Base-by-base conservation (phyloP, 2,113 vertebrate species). In the Xiphophorus hellerii region DNA sequence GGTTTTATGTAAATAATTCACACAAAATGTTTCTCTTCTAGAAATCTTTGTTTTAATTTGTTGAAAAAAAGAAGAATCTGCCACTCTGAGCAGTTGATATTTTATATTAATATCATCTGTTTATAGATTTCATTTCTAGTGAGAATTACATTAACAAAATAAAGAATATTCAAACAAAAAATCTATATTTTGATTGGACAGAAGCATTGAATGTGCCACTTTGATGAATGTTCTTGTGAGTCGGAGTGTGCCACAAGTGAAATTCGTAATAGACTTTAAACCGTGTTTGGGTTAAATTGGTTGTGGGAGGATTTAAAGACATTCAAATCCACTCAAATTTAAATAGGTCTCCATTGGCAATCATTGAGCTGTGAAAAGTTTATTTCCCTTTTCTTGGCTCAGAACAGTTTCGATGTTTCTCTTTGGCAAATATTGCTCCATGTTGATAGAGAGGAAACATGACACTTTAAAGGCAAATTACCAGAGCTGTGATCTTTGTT, bases 351-450 rank as follows among this genome's bases (percentile, higher is more conserved):
- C 77, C 30, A 90, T 90, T 84, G 84, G 74, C 71, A 90, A 62
- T 81, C 90, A 83, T 58, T 86, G 88, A 87, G 85, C 89, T 87
- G 87, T 92, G 89, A 90, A 88, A 83, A 85, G 90, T 85, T 81
- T 78, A 87, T 89, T 42, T 87, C 89, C 37, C 78, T 76, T 89
- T 90, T 84, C 77, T 85, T 79, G 81, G 69, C 77, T 82, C 76
- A 76, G 67, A 71, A 58, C 42, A 62, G 39, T 67, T 85, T 82
- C 30, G 69, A 25, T 60, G 30, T 73, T 61, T 66, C 29, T 81
- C 54, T 83, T 44, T 66, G 17, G 51, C 51, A 58, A 58, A 58
- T 58, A 58, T 25, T n/a, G 0, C 2, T 58, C 10, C 25, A 58
- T 58, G 14, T 58, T n/a, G 17, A n/a, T 58, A n/a, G 51, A 58